phyloP scores from a whole-genome alignment of 2,888 invertebrate species.

The Eulithis testata region DNA sequence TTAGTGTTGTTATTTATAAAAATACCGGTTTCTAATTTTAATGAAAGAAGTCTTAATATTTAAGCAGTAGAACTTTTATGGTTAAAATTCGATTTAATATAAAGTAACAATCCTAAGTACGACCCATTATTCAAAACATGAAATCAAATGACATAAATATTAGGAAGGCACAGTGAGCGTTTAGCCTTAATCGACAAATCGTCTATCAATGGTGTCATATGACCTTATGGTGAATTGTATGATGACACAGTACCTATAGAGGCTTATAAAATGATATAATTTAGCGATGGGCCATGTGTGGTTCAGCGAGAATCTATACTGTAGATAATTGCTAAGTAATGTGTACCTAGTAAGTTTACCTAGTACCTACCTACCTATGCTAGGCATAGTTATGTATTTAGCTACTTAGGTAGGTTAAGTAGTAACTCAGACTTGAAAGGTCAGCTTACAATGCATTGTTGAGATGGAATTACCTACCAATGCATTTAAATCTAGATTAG shows the following conservation, averaged over 20 bases:
- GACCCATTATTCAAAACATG: neutral
- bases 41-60: too few relatives aligned
- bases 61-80: too few relatives aligned
- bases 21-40: too few relatives aligned
- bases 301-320: too few relatives aligned
- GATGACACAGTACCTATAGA: constrained; percentile 8
- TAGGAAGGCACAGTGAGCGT: constrained; percentile 12
- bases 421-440: constrained; percentile 4
- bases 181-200: constrained; percentile 8
- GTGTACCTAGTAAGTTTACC: too few relatives aligned
- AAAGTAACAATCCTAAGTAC: constrained; percentile 3
- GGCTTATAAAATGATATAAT: neutral
- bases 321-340: too few relatives aligned
- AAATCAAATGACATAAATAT: constrained; percentile 18
- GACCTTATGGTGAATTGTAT: constrained; percentile 15
- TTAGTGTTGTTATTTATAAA: too few relatives aligned
- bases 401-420: too few relatives aligned
- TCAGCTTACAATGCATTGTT: constrained; percentile 23
- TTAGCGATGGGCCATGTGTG: too few relatives aligned
- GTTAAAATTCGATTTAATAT: too few relatives aligned
- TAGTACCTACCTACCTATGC: too few relatives aligned
- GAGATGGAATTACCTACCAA: constrained; percentile 8
- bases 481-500: constrained; percentile 21
- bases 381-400: too few relatives aligned
- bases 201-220: constrained; percentile 21